These are phyloP conservation scores for Drosophila atroscutellata DNA, from an alignment of 2,888 invertebrate species.

Conservation along the genomic window DNA sequence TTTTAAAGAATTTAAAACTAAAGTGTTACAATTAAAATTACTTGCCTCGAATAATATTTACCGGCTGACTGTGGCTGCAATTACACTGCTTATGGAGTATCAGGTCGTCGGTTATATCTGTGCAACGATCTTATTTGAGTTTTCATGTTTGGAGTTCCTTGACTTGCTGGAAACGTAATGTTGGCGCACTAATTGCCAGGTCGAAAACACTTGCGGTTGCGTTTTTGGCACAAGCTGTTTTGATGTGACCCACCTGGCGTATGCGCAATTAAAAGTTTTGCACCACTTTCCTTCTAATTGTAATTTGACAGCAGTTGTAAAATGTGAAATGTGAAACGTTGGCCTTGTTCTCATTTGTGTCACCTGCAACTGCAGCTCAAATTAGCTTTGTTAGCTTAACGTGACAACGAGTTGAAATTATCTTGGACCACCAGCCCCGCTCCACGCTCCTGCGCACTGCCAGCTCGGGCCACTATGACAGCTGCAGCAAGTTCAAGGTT, in stretches of 20 bases:
- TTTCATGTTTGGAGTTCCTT: not conserved
- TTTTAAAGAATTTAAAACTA: not conserved
- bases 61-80: not conserved
- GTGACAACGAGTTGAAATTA: slow-evolving; percentile 38
- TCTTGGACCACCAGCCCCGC: not conserved
- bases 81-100: not conserved
- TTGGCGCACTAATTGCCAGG: slow-evolving; percentile 41
- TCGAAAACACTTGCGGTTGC: slow-evolving; percentile 18
- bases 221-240: slow-evolving; percentile 23
- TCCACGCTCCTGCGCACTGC: not conserved
- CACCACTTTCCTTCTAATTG: slow-evolving; percentile 54
- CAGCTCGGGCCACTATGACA: not conserved
- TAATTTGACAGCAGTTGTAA: slow-evolving; percentile 56
- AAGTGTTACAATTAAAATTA: not conserved
- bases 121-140: not conserved
- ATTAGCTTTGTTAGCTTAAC: slow-evolving; percentile 63
- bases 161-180: slow-evolving; percentile 10
- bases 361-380: slow-evolving; percentile 43
- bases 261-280: slow-evolving; percentile 72
- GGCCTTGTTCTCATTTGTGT: slow-evolving; percentile 56
- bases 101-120: not conserved
- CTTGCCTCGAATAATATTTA: not conserved
- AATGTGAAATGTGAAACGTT: slow-evolving; percentile 41
- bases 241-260: slow-evolving; percentile 60
- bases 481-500: slow-evolving; percentile 72